Conservation (phyloP, 92 coral and sea anemone genomes). For the Umimayanthus chanpuru region DNA sequence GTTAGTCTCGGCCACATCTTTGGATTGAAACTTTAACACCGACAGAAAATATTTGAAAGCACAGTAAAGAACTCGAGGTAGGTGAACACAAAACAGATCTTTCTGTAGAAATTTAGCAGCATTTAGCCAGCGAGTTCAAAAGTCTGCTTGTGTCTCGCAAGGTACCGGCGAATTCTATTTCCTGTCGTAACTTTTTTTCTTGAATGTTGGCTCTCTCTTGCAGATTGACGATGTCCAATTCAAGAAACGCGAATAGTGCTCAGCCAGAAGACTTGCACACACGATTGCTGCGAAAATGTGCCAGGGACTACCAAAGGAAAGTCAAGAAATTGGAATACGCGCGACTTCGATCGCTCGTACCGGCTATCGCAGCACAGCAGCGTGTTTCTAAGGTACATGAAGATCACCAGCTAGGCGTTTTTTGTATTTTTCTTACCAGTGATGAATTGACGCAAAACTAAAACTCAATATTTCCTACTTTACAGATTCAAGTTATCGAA, state of each 20-base stretch:
- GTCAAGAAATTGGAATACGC: conserved; percentile 84
- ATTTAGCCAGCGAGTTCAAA: background rate
- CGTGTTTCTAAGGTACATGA: conserved; percentile 88
- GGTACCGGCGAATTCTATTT: conserved; percentile 39
- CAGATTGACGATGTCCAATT: conserved; percentile 68
- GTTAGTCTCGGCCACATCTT: conserved; percentile 19
- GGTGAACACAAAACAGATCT: background rate
- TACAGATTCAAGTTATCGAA: conserved; percentile 94
- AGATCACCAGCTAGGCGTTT: background rate
- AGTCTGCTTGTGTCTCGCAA: conserved; percentile 36
- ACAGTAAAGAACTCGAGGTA: conserved; percentile 12
- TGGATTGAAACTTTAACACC: conserved; percentile 15
- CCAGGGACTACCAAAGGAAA: conserved; percentile 65
- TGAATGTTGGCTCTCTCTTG: conserved; percentile 49
- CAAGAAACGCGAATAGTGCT: conserved; percentile 48
- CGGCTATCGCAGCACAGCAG: conserved; percentile 79
- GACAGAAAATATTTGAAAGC: conserved; percentile 32
- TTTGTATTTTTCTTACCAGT: background rate
- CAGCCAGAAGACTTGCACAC: conserved; percentile 59
- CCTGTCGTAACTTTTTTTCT: conserved; percentile 52
- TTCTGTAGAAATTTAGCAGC: background rate
- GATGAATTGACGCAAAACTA: background rate
- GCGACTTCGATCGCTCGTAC: conserved; percentile 92
- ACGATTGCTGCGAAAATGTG: conserved; percentile 60
- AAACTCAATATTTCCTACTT: background rate